phyloP scores from a whole-genome alignment of 2,888 invertebrate species.

The Helicoverpa assulta region DNA sequence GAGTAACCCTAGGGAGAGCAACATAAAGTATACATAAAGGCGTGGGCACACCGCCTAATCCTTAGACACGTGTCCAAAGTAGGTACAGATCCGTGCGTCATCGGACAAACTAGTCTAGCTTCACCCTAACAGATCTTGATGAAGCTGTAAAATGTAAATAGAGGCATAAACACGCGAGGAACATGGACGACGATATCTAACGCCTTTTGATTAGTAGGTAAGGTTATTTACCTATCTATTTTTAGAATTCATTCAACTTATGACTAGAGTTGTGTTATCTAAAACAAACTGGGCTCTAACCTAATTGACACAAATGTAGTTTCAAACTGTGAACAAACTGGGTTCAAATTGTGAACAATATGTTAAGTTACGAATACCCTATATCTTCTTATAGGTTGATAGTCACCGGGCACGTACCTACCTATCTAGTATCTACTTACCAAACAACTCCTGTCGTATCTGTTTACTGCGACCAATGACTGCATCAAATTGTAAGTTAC shows the following conservation, averaged over 20 bases:
- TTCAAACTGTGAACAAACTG: constrained; percentile 48
- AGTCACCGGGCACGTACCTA: background rate
- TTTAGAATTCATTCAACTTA: constrained; percentile 61
- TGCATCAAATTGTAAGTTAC: background rate
- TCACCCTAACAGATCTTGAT: constrained; percentile 30
- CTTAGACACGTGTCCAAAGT: constrained; percentile 25
- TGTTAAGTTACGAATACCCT: constrained; percentile 30
- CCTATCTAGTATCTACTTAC: background rate
- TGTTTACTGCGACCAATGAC: background rate
- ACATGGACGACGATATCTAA: constrained; percentile 37
- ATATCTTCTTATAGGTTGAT: background rate
- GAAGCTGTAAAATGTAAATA: constrained; percentile 45
- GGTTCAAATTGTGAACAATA: constrained; percentile 46
- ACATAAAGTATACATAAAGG: background rate
- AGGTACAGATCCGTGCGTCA: constrained; percentile 13
- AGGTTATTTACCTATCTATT: constrained; percentile 60
- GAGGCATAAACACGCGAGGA: constrained; percentile 31
- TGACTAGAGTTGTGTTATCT: constrained; percentile 56
- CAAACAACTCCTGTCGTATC: background rate
- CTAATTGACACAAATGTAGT: constrained; percentile 59
- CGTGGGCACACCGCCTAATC: background rate
- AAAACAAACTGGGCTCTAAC: constrained; percentile 59
- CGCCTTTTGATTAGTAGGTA: constrained; percentile 34
- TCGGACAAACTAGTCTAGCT: constrained; percentile 26
- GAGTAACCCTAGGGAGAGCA: background rate